Base-by-base conservation (phyloP, 2,797 vertebrate species). In the Anas bahamensis region DNA sequence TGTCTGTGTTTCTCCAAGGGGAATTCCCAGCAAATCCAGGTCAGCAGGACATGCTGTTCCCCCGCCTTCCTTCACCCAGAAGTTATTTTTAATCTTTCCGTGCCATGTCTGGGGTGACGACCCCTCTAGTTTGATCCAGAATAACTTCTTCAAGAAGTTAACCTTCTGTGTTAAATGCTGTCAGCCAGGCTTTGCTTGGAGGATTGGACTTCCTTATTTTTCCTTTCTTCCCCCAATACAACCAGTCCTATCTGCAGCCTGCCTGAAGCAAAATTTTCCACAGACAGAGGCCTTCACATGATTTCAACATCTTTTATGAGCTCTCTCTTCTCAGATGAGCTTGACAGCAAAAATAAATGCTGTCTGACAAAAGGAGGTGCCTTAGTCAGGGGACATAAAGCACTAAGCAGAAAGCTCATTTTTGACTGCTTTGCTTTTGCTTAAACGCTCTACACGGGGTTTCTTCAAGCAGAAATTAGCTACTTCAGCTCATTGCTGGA, bases 321-420 rank as follows among this genome's bases (percentile, higher is more conserved):
- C 55, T 44, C 22, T 86, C 48, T 82, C 81, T 82, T 91, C 90
- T 93, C 69, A 94, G 65, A 84, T 60, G 39, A 86, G 44, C 35
- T 84, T 93, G 83, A 73, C 50, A 55, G 59, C 55, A 90, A 61
- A 91, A 89, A 52, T 39, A 64, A 94, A 71, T 35, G 37, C 55
- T 74, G 33, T 53, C 39, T 64, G 80, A 68, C 63, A 70, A 71
- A 68, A 84, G 57, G 65, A 93, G 76, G 29, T 74, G 80, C 80
- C 86, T 92, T 60, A 69, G 44, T 57, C 24, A 42, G 61, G 60
- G 19, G 57, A 35, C 24, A 33, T 39, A 82, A 79, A 70, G 56
- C 68, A 39, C n/a, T 9, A 65, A 64, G 77, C 71, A 44, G 31
- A 50, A 61, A 82, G 78, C 83, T 89, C 26, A 10, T 53, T 92